Base-by-base conservation (phyloP, 2,888 invertebrate genomes). In the Acanthacorydalis orientalis region DNA sequence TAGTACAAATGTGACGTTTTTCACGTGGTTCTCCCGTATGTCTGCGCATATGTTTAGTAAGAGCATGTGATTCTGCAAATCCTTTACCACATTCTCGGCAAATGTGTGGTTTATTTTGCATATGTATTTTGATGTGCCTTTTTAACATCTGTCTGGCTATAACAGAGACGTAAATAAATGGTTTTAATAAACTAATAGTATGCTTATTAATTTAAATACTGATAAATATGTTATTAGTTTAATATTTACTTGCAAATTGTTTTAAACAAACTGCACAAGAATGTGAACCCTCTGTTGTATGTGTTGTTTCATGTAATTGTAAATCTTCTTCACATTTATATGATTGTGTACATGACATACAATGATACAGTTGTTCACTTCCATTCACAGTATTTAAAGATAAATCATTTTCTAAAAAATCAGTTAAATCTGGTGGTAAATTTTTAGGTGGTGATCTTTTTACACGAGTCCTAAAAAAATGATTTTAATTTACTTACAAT, bases 81-180 rank as follows among this genome's bases (percentile, higher is more conserved):
- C 66, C 59, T 55, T 73, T 72, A 44, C 61, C 64, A 58, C 76
- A 76, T 34, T 56, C 51, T 32, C 60, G 64, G 55, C 76, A 75
- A 48, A 67, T 51, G 57, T 69, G 69, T 10, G 69, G 69, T 59
- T 72, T 73, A 41, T 63, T 57, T 44, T 65, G 55, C 68, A 73
- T 70, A 59, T 75, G 75, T 1, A 68, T 68, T 43, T 67, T 64
- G 7, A 74, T 60, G 59, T 76, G 75, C 0, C 76, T 66, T 3
- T 69, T 68, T 46, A 75, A 59, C 47, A 54, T 55, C 53, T 59
- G 59, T 31, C 57, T 51, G n/a, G 55, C 61, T 61, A 52, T 35
- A 55, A 38, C 31, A 44, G 35, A 37, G 35, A 9, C 7, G 14
- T 9, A 37, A 41, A 41, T 41, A 6, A 14, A 10, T 7, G 11